phyloP scores from a whole-genome alignment of 2,113 vertebrate species.

The Mus musculus region GRCm39 chr3:121511501-121512000 shows the following conservation, averaged over 20 bases:
- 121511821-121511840: neutral
- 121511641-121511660: neutral
- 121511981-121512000: neutral
- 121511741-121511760: neutral
- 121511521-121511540: neutral
- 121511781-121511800: neutral
- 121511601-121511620: neutral
- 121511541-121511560: neutral
- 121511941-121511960: neutral
- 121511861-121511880: neutral
- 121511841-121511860: too few relatives aligned
- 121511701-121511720: constrained; percentile 32
- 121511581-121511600: neutral
- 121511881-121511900: too few relatives aligned
- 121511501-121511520: neutral
- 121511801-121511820: neutral
- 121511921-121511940: neutral
- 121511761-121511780: neutral
- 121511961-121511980: neutral
- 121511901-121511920: neutral
- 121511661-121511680: constrained; percentile 16
- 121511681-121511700: neutral
- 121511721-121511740: constrained; percentile 14
- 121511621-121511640: neutral
- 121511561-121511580: neutral